Evolutionary conservation across 2,113 vertebrate species (phyloP).

Genomic region (Limanda limanda): DNA sequence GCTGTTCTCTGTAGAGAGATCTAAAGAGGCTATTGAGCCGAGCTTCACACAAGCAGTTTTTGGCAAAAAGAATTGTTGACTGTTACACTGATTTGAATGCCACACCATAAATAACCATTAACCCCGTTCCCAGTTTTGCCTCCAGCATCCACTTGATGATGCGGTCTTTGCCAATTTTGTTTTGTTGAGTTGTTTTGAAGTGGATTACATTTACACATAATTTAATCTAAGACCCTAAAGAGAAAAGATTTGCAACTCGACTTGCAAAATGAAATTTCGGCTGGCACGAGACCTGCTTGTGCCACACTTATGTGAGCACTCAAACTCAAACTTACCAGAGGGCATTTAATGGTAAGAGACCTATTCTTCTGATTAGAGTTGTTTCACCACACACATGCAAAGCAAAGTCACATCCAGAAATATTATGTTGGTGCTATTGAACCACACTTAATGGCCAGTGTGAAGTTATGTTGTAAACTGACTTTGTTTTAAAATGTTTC

Average conservation of each 20-base stretch:
- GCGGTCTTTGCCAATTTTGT: constrained; percentile 46
- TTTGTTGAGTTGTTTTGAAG: constrained; percentile 18
- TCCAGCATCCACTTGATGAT: constrained; percentile 26
- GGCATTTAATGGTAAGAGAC: constrained; percentile 17
- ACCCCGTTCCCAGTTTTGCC: constrained; percentile 51
- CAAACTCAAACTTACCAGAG: constrained; percentile 30
- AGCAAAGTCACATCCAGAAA: background rate
- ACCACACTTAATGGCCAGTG: background rate
- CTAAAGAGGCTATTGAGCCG: constrained; percentile 67
- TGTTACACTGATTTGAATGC: constrained; percentile 53
- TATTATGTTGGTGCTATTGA: background rate
- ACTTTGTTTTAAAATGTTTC: constrained; percentile 15
- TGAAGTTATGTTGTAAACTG: constrained; percentile 2
- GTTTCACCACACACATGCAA: background rate
- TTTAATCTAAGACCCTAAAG: constrained; percentile 28
- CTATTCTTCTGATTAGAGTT: background rate
- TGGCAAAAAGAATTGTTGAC: constrained; percentile 61
- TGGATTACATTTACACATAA: constrained; percentile 25
- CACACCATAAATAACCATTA: constrained; percentile 57
- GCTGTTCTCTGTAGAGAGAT: constrained; percentile 63
- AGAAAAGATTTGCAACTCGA: constrained; percentile 22
- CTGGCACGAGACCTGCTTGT: constrained; percentile 11
- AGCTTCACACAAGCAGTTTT: constrained; percentile 57
- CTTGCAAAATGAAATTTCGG: constrained; percentile 20
- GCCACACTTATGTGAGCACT: constrained; percentile 6